These are phyloP conservation scores for Oophaga sylvatica DNA, from an alignment of 2,797 vertebrate genomes.

Conservation along the genomic window DNA sequence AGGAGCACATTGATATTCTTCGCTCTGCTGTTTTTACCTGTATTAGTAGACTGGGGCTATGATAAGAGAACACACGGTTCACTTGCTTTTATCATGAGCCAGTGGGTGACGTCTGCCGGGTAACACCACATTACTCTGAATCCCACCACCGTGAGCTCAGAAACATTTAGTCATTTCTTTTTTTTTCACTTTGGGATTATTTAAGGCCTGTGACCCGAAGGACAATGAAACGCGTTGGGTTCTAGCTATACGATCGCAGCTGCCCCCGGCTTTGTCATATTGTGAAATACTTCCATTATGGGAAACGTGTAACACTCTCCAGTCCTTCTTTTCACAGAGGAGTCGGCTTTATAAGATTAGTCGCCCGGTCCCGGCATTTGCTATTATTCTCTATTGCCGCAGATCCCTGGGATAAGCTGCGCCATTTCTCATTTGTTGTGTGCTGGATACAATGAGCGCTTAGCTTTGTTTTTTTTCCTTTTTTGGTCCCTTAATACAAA, in stretches of 20 bases:
- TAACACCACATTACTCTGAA: not conserved
- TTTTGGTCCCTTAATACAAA: not conserved
- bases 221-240: not conserved
- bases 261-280: not conserved
- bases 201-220: not conserved
- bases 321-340: slow-evolving; percentile 6
- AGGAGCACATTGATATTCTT: no score
- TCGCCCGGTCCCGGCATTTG: not conserved
- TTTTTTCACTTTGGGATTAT: not conserved
- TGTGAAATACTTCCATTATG: not conserved
- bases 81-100: no score
- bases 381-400: not conserved
- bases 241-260: not conserved
- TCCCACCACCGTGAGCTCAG: not conserved
- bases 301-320: not conserved
- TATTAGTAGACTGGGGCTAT: no score
- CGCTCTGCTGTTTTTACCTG: no score
- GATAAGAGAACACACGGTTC: no score
- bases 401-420: not conserved
- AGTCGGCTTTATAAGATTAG: slow-evolving; percentile 14
- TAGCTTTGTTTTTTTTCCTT: not conserved
- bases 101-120: no score
- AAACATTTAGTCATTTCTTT: not conserved
- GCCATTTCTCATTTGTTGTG: not conserved
- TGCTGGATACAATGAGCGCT: not conserved